Base-by-base conservation (phyloP, 2,888 invertebrate genomes). In the Eueremaeus valkanovi region DNA sequence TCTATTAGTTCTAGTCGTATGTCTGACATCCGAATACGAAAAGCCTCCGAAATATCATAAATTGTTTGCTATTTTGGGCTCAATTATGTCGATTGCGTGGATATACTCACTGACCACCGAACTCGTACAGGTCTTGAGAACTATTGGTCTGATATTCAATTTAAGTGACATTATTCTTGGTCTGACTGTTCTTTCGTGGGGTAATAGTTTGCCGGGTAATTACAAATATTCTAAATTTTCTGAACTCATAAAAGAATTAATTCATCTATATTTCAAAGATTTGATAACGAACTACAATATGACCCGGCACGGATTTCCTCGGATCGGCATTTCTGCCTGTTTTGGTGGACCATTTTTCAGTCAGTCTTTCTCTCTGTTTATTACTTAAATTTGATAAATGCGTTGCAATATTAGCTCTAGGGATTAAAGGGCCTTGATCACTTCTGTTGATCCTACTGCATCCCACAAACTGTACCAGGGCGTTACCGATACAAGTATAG, bases 331-430 rank as follows among this genome's bases (percentile, higher is more conserved):
- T 80, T 87, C 89, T 0, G 89, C 89, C 0, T 89, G 89, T 76
- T 88, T 88, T 81, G 90, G 89, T 24, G 89, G 89, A 8, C 89
- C 89, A 1, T 83, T 90, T 75, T 88, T 90, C 80, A 89, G 75
- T 75, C 29, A 45, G 68, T 63, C 3, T 87, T 88, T 84, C 2
- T 16, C 9, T 21, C 18, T 24, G 3, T 24, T 21, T 24, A 21
- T 21, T 21, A 55, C 24, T 36, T 16, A 29, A 18, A 68, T 70
- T 21, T 55, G n/a, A 24, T 55, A n/a, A n/a, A n/a, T n/a, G n/a
- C n/a, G n/a, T n/a, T n/a, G n/a, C n/a, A n/a, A n/a, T n/a, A n/a
- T n/a, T n/a, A n/a, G n/a, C n/a, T n/a, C n/a, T n/a, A n/a, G n/a
- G n/a, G n/a, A n/a, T n/a, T n/a, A n/a, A n/a, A n/a, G n/a, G n/a